Base-by-base conservation (phyloP, 92 coral and sea anemone species). In the Epizoanthus illoricatus region DNA sequence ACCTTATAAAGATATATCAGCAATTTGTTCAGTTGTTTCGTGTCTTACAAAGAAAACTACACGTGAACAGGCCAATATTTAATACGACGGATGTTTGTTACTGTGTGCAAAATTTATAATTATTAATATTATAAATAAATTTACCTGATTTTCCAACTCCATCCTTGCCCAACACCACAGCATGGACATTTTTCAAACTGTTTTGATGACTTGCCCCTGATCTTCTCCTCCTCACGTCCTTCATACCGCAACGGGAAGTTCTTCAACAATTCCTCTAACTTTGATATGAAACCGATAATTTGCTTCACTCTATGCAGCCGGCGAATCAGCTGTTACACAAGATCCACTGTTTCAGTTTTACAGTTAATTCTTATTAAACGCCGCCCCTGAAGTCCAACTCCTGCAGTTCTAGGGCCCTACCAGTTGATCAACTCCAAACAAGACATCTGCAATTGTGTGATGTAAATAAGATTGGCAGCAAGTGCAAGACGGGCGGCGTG, bases 141-240 rank as follows among this genome's bases (percentile, higher is more conserved):
- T 7, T 80, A 92, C 97, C 97, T 73, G 97, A 88, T 76, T 92
- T 92, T 11, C 97, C 97, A 42, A 92, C 97, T 2, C 97, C 97
- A 28, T 92, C 97, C 62, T 92, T 92, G 20, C 97, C 97, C 43
- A 92, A 65, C 4, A 92, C 94, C 47, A 92, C 97, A 6, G 97
- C 94, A 19, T 87, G 97, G 58, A 92, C 76, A 49, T 80, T 86
- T 81, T 90, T 90, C 6, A 92, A 43, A 23, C 91, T 90, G 65
- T 85, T 80, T 7, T 87, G 91, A 41, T 87, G 95, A 8, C 81
- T 83, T 24, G 84, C 60, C 0, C 72, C 89, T 8, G 85, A 65
- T 28, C 90, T 66, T 74, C 89, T 66, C 61, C 84, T 79, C 79
- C 86, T 81, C 61, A 79, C 81, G 84, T 81, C 87, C 43, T 61